Conservation (phyloP, 1,140 invertebrate species). For the Aphis craccivora region DNA sequence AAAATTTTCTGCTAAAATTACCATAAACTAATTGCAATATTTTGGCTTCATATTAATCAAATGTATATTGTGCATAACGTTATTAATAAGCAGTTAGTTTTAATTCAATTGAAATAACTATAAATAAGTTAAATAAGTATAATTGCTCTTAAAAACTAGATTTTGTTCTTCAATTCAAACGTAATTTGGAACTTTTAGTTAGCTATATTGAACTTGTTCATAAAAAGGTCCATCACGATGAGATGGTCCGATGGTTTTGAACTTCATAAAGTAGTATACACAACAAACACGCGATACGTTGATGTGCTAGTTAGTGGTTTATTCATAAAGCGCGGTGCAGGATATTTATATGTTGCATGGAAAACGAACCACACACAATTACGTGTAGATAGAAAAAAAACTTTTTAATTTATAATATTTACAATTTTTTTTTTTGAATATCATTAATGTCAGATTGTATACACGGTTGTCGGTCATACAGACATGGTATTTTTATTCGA, state of each 20-base stretch:
- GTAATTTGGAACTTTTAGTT: background rate
- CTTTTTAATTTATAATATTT: background rate
- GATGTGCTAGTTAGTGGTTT: constrained; percentile 44
- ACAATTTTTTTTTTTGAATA: background rate
- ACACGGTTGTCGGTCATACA: background rate
- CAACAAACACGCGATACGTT: background rate
- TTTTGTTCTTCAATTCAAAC: background rate
- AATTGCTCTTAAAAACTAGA: background rate
- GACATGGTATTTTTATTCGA: background rate
- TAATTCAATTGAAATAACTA: background rate
- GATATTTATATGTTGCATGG: background rate
- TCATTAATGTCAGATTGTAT: background rate
- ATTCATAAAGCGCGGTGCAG: constrained; percentile 16
- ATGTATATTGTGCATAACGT: background rate
- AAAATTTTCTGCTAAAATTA: background rate
- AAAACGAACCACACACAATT: constrained; percentile 12
- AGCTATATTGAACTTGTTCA: background rate
- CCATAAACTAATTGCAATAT: background rate
- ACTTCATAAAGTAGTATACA: background rate
- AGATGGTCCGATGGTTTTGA: background rate
- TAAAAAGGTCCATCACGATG: background rate
- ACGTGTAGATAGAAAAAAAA: background rate
- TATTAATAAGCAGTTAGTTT: background rate
- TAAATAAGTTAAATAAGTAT: background rate
- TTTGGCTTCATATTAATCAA: background rate